phyloP scores from a whole-genome alignment of 2,113 vertebrate species.

The Tupaia tana region DNA sequence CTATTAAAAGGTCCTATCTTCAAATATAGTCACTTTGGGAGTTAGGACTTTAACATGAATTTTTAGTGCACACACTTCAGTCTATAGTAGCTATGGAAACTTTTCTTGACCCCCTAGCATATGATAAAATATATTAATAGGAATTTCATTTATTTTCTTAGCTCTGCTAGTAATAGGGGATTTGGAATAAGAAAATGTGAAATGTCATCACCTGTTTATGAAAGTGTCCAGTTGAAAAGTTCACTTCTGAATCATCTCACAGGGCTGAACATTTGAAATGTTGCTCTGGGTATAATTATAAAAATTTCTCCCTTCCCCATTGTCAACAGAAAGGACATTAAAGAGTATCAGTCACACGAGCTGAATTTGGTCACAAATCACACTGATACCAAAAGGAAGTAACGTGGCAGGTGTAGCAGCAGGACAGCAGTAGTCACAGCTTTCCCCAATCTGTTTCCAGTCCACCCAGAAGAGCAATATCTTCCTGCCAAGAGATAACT shows the following conservation, averaged over 20 bases:
- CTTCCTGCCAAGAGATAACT: slow-evolving; percentile 75
- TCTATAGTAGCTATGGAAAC: not conserved
- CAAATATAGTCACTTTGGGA: not conserved
- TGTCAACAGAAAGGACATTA: not conserved
- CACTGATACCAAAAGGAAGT: not conserved
- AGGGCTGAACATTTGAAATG: slow-evolving; percentile 7
- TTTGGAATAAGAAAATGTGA: slow-evolving; percentile 20
- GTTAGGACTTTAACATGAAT: not conserved
- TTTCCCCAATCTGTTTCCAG: slow-evolving; percentile 4
- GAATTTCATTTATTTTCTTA: not conserved
- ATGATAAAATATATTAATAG: not conserved
- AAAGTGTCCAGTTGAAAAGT: not conserved
- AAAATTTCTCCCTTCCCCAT: not conserved
- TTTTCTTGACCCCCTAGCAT: not conserved
- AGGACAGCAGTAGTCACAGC: not conserved
- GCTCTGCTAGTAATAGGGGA: not conserved
- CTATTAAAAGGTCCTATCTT: not conserved
- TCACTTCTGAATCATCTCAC: not conserved
- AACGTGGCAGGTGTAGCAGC: not conserved
- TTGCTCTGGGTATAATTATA: not conserved
- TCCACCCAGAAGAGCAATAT: slow-evolving; percentile 69
- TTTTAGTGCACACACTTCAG: not conserved
- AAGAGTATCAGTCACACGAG: not conserved
- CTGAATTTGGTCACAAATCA: not conserved
- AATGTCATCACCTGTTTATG: not conserved